phyloP scores from a whole-genome alignment of 2,113 vertebrate species.

The Engraulis encrasicolus region DNA sequence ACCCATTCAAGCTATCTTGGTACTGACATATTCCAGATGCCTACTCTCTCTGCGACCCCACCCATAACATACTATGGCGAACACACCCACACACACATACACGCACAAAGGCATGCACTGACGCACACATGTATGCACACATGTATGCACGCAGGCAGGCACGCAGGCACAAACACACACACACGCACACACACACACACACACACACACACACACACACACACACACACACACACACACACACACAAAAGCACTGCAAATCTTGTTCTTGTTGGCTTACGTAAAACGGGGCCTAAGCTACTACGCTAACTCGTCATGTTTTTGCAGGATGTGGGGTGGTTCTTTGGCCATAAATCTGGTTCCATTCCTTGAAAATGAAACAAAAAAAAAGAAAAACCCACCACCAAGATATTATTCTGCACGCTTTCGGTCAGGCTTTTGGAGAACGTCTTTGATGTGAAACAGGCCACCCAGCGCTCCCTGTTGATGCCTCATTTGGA shows the following conservation, averaged over 20 bases:
- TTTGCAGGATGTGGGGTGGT: constrained; percentile 6
- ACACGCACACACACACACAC: background rate
- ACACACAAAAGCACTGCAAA: background rate
- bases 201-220: background rate
- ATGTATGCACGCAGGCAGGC: no score
- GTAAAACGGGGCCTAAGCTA: background rate
- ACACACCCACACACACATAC: background rate
- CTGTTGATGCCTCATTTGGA: background rate
- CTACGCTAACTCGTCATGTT: background rate
- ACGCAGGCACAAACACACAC: no score
- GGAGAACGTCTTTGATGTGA: background rate
- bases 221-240: background rate
- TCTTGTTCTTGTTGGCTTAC: background rate
- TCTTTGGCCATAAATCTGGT: background rate
- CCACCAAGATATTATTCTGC: background rate
- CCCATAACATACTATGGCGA: background rate
- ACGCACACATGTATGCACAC: no score
- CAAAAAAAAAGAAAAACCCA: no score
- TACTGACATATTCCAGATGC: background rate
- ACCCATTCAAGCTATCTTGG: background rate
- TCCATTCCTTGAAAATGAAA: background rate
- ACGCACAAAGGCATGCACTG: no score
- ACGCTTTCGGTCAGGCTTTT: background rate
- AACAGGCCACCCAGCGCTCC: background rate
- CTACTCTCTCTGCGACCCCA: background rate